A percentile compares a stretch with the other conserved stretches of the same genome.
Conservation (phyloP, 2,888 invertebrate species). For the Heliconius charithonia region DNA sequence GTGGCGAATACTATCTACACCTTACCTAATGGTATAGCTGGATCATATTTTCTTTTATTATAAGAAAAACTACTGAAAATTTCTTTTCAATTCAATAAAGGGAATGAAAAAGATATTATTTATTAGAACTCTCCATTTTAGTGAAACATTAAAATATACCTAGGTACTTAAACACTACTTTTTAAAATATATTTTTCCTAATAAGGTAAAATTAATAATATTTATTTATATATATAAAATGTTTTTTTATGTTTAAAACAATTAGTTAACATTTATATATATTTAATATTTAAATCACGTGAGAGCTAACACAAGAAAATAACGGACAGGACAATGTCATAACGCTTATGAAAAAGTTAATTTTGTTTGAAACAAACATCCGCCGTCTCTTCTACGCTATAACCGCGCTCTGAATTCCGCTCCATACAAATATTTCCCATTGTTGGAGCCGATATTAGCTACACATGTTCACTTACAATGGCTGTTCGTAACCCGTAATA, state of each 20-base stretch:
- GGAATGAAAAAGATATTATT: background rate
- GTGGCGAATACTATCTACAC: background rate
- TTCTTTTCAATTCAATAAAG: too few species aligned
- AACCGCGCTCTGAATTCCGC: slow-evolving; percentile 32
- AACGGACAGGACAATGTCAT: background rate
- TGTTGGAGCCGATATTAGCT: slow-evolving; percentile 39
- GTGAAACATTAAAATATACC: background rate
- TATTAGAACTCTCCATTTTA: background rate
- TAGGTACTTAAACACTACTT: too few species aligned
- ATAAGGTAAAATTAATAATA: too few species aligned
- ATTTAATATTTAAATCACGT: too few species aligned
- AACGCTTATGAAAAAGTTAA: slow-evolving; percentile 24
- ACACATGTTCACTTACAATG: slow-evolving; percentile 35
- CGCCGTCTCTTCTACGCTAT: slow-evolving; percentile 10
- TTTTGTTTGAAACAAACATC: slow-evolving; percentile 16
- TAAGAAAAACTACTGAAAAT: background rate
- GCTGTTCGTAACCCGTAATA: slow-evolving; percentile 26
- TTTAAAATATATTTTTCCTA: too few species aligned
- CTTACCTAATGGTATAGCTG: background rate
- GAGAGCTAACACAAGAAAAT: background rate
- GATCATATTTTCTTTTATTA: background rate
- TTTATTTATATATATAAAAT: too few species aligned
- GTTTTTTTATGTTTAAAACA: too few species aligned
- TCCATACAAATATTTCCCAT: slow-evolving; percentile 47
- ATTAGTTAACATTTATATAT: too few species aligned